These are phyloP conservation scores for Alectoris magna DNA, from an alignment of 2,797 vertebrate genomes.

Conservation along the genomic window DNA sequence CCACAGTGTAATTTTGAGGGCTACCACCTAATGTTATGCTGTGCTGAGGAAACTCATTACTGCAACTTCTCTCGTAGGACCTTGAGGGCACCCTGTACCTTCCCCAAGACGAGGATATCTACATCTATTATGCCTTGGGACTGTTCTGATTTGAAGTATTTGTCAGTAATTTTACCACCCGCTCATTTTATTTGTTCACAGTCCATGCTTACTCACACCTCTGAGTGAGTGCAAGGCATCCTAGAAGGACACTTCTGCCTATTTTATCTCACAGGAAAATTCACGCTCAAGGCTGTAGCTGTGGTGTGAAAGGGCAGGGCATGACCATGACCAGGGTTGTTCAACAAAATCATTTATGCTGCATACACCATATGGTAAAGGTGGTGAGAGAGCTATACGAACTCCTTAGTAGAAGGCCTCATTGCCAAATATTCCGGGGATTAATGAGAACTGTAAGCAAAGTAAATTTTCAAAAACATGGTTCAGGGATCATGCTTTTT, in stretches of 20 bases:
- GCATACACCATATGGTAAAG: neutral
- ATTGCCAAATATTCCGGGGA: neutral
- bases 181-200: neutral
- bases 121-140: neutral
- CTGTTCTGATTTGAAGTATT: neutral
- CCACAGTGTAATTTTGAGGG: neutral
- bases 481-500: neutral
- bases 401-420: neutral
- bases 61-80: neutral
- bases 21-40: neutral
- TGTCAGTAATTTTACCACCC: neutral
- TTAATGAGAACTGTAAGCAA: neutral
- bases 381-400: neutral
- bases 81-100: neutral
- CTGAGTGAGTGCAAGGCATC: neutral
- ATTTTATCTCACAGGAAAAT: neutral
- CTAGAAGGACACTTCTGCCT: neutral
- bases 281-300: neutral
- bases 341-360: neutral
- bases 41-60: rapidly evolving
- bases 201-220: neutral
- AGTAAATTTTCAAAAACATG: neutral
- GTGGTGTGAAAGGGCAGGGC: neutral
- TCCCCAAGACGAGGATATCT: neutral
- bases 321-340: neutral